These are phyloP conservation scores for Steinernema khuongi DNA, from an alignment of 1,140 invertebrate genomes.

Conservation along the genomic window DNA sequence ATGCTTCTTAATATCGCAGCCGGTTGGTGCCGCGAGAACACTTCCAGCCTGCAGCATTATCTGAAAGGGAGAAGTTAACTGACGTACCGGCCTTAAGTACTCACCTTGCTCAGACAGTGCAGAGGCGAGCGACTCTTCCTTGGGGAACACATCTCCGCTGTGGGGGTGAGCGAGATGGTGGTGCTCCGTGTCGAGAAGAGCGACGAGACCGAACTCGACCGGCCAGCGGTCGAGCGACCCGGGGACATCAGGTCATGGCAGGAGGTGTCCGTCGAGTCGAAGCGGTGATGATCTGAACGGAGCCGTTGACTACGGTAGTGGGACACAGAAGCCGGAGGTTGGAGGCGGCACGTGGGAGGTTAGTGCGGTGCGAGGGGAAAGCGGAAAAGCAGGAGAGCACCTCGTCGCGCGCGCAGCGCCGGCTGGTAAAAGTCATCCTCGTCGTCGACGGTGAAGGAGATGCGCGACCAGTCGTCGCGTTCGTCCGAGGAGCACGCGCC, in stretches of 20 bases:
- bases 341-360: neutral
- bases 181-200: neutral
- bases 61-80: neutral
- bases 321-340: too few species aligned
- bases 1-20: conserved; percentile 4
- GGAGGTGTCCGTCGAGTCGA: neutral
- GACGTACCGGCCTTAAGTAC: neutral
- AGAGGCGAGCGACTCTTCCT: neutral
- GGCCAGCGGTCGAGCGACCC: conserved; percentile 3
- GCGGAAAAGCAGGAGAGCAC: neutral
- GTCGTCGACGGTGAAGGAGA: neutral
- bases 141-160: neutral
- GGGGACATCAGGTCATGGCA: neutral
- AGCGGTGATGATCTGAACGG: neutral
- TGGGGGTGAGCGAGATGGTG: neutral
- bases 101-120: neutral
- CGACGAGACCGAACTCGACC: neutral
- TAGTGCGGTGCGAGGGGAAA: neutral
- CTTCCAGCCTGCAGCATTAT: neutral
- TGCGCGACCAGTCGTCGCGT: conserved; percentile 7
- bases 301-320: too few species aligned
- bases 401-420: neutral
- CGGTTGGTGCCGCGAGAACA: neutral
- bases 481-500: conserved; percentile 3
- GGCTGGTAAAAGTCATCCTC: neutral